Evolutionary conservation across 2,797 vertebrate genomes (phyloP).

Genomic region (Rhyacichthys aspro): DNA sequence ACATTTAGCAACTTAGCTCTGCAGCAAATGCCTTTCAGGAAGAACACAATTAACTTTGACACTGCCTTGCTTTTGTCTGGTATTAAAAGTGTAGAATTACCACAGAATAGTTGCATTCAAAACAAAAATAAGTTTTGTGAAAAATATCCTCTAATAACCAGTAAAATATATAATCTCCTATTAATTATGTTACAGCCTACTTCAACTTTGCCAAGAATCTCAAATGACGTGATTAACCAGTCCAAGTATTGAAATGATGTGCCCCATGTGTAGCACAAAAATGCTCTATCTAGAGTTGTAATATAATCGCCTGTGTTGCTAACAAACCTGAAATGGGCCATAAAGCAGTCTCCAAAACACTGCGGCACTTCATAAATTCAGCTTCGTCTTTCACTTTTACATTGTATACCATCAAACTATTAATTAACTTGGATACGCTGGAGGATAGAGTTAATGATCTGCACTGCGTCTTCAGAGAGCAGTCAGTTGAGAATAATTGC

Average conservation of each 20-base stretch:
- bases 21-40: no score
- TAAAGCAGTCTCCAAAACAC: conserved; percentile 37
- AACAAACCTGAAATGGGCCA: conserved; percentile 38
- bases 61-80: no score
- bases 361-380: conserved; percentile 38
- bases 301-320: conserved; percentile 30
- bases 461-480: conserved; percentile 57
- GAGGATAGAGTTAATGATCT: conserved; percentile 65
- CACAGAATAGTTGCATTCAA: no score
- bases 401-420: conserved; percentile 54
- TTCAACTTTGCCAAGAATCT: conserved; percentile 23
- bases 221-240: conserved; percentile 15
- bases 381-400: conserved; percentile 40
- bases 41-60: no score
- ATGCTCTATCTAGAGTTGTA: conserved; percentile 17
- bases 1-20: no score
- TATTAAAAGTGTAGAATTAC: no score
- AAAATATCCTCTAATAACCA: conserved; percentile 4
- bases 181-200: conserved; percentile 9
- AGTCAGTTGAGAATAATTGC: conserved; percentile 61
- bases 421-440: conserved; percentile 50
- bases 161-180: conserved; percentile 13
- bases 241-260: conserved; percentile 19
- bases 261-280: conserved; percentile 23
- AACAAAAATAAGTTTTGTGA: background rate